Base-by-base conservation (phyloP, 2,888 invertebrate species). In the Leucophenga montana region DNA sequence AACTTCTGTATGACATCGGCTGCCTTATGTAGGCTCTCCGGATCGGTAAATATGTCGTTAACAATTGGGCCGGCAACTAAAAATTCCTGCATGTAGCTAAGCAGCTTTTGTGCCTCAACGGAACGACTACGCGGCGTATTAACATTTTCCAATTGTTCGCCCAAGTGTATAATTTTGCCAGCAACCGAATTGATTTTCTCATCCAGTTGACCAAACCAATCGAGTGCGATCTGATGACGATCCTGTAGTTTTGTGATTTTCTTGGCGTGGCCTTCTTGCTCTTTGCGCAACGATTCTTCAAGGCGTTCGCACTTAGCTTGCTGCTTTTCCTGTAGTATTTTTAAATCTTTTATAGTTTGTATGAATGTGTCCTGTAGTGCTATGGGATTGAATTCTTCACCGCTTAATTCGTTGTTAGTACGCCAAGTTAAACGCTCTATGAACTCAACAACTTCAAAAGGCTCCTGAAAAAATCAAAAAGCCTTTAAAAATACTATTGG, bases 1-100 rank as follows among this genome's bases (percentile, higher is more conserved):
- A 99, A 90, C 88, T 99, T 99, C 88, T 99, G 97, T 79, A 99
- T 98, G 4, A 99, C 94, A 90, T 99, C 98, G 11, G 99, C 99
- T 20, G 98, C 97, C 90, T 98, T 96, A 86, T 95, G 94, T 48
- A 99, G 90, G 91, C 87, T 86, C 0, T 77, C 48, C 70, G 94
- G 93, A 89, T 98, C 97, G 73, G 93, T 94, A 85, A 98, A 98
- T 46, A 98, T 91, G 71, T 95, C 93, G 73, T 95, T 95, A 16
- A 94, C 93, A 27, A 96, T 91, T 0, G 95, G 95, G 0, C 96
- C 96, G 39, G 95, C 92, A 68, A 94, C 93, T 3, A 98, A 90
- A 88, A 99, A 99, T 85, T 97, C 97, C 2, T 95, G 94, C 88
- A 99, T 95, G 88, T 96, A 94, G 69, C 94, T 94, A 90, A 99